A percentile compares a stretch with the other conserved stretches of the same genome.
phyloP scores from a whole-genome alignment of 2,113 vertebrate species.

The Leucoraja erinaceus region DNA sequence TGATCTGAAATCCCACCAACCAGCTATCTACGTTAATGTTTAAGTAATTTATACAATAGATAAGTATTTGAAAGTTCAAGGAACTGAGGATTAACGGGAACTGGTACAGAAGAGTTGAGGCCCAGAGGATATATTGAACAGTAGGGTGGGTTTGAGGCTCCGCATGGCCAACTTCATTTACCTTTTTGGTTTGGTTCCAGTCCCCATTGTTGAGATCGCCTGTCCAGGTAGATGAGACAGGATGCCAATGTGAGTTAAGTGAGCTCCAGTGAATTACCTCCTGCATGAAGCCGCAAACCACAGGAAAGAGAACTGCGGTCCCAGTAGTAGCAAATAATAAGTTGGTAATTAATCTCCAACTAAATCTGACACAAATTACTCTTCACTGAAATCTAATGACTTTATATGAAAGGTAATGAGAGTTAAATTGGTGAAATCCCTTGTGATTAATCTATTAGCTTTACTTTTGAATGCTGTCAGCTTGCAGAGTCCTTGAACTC shows the following conservation, averaged over 20 bases:
- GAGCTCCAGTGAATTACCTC: neutral
- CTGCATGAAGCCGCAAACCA: neutral
- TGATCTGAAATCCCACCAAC: too few species aligned
- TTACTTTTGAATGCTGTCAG: neutral
- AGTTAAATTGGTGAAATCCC: slow-evolving; percentile 7
- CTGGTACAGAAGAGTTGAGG: too few species aligned
- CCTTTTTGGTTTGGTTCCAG: neutral
- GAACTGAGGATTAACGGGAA: too few species aligned
- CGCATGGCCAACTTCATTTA: neutral
- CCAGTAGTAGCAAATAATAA: neutral
- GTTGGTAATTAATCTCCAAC: neutral
- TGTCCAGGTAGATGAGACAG: neutral
- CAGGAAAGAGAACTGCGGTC: neutral
- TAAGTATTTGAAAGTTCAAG: too few species aligned
- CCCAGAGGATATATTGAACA: too few species aligned
- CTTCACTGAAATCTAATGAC: neutral
- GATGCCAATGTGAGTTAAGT: neutral
- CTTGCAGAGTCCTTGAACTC: neutral
- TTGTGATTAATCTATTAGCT: neutral
- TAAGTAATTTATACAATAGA: too few species aligned
- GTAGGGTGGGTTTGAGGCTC: too few species aligned
- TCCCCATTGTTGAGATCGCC: neutral
- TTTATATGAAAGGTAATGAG: neutral
- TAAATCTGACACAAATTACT: slow-evolving; percentile 14
- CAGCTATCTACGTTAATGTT: too few species aligned